Base-by-base conservation (phyloP, 2,888 invertebrate genomes). In the Colostygia pectinataria region DNA sequence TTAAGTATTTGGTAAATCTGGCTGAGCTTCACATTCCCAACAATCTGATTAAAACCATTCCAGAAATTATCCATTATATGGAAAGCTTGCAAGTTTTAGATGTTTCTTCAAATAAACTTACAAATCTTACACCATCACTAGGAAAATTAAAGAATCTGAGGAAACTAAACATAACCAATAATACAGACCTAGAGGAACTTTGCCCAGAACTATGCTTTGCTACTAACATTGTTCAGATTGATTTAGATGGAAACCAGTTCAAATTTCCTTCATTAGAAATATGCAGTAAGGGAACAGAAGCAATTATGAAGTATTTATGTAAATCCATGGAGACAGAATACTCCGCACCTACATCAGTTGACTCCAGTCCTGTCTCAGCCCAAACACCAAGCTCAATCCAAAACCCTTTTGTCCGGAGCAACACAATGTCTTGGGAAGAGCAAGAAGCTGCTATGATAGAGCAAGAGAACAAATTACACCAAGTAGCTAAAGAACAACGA, bases 1-100 rank as follows among this genome's bases (percentile, higher is more conserved):
- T 95, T 65, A 89, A 84, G 75, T 90, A 87, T 77, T 90, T 96
- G 63, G 86, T 86, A 56, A 94, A 93, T 66, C 90, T 97, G 61
- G 92, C 92, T 89, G 95, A 96, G 76, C 83, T 97, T 51, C 93
- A 95, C 83, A 65, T 95, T 57, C 94, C 94, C 71, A 90, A 93
- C 69, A 97, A 97, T 90, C 90, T 90, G 54, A 77, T 97, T 48
- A 92, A 92, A 71, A 83, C 83, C 64, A 83, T 97, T 73, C 96
- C 96, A 55, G 92, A 93, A 50, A 91, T 92, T 57, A 91, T 97
- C 68, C 92, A 93, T 62, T 81, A 87, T 53, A 83, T 96, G 64
- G 83, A 83, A 56, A 91, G 91, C 58, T 88, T 97, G 55, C 91
- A 91, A 76, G 83, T 94, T 59, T 83, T 96, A 51, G 93, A 96